A percentile compares a stretch with the other conserved stretches of the same genome.
Evolutionary conservation across 2,113 vertebrate genomes (phyloP).

Genomic region (Ctenodactylus gundi): DNA sequence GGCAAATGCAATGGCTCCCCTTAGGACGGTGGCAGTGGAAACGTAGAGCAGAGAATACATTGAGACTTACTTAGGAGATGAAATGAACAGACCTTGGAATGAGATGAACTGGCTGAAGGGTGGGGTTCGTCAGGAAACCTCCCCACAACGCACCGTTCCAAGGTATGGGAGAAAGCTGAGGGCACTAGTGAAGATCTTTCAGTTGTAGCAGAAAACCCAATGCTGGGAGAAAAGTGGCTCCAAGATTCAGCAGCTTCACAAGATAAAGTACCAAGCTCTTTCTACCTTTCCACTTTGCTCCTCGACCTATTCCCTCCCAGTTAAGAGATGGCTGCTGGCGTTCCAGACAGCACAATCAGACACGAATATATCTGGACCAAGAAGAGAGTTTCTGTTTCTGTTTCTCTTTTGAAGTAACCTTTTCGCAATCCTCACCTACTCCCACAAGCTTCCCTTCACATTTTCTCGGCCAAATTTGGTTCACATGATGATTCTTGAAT

Average conservation of each 20-base stretch:
- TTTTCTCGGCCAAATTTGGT: not conserved
- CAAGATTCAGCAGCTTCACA: not conserved
- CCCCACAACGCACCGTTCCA: fast-evolving
- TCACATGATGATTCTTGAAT: not conserved
- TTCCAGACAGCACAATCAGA: not conserved
- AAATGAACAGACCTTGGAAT: not conserved
- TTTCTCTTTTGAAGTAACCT: not conserved
- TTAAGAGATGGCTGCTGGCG: not conserved
- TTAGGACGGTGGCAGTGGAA: not conserved
- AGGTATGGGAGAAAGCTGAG: not conserved
- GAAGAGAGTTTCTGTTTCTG: not conserved
- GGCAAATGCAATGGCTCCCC: not conserved
- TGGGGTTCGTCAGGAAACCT: not conserved
- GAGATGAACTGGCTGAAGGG: not conserved
- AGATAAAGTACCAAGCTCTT: not conserved
- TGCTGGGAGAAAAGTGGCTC: not conserved
- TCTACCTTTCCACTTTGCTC: not conserved
- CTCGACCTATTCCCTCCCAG: not conserved
- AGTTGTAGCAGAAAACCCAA: not conserved
- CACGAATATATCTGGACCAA: not conserved
- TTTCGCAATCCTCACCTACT: too few species aligned
- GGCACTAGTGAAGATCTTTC: not conserved
- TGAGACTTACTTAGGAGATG: not conserved
- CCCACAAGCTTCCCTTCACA: not conserved
- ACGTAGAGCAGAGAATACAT: not conserved